phyloP scores from a whole-genome alignment of 2,888 invertebrate species.

The Spilosoma lubricipeda region DNA sequence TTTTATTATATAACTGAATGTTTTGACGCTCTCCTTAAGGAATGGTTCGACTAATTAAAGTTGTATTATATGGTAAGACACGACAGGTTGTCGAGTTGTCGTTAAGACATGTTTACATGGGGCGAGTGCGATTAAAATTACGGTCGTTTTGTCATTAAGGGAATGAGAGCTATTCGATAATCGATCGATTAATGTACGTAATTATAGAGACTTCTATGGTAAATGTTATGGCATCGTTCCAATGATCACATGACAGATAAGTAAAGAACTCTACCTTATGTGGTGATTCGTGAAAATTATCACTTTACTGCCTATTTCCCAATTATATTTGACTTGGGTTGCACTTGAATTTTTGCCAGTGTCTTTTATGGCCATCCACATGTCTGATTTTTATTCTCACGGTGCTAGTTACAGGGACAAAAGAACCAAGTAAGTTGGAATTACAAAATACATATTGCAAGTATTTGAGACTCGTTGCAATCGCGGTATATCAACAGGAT shows the following conservation, averaged over 20 bases:
- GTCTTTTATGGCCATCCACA: too few relatives aligned
- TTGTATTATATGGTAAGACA: constrained; percentile 54
- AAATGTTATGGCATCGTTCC: not conserved
- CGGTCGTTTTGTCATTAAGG: constrained; percentile 3
- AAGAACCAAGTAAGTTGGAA: too few relatives aligned
- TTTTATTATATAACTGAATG: constrained; percentile 42
- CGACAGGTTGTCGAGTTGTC: constrained; percentile 25
- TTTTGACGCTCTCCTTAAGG: constrained; percentile 45
- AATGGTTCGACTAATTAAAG: constrained; percentile 55
- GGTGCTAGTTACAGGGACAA: too few relatives aligned
- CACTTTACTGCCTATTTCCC: not conserved
- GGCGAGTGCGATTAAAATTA: not conserved
- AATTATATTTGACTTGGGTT: not conserved
- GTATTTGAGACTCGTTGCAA: too few relatives aligned
- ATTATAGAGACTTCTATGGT: not conserved
- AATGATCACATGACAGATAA: not conserved
- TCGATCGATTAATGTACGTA: not conserved
- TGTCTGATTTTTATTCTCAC: too few relatives aligned
- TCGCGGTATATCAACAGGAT: too few relatives aligned
- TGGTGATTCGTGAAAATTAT: not conserved
- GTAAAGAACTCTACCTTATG: not conserved
- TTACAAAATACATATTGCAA: too few relatives aligned
- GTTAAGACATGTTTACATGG: constrained; percentile 39
- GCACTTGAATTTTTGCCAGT: not conserved
- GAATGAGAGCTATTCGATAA: not conserved